Evolutionary conservation across 37 sponge, comb jelly and placozoan genomes (phyloP).

Genomic region (Aplysina aerophoba): DNA sequence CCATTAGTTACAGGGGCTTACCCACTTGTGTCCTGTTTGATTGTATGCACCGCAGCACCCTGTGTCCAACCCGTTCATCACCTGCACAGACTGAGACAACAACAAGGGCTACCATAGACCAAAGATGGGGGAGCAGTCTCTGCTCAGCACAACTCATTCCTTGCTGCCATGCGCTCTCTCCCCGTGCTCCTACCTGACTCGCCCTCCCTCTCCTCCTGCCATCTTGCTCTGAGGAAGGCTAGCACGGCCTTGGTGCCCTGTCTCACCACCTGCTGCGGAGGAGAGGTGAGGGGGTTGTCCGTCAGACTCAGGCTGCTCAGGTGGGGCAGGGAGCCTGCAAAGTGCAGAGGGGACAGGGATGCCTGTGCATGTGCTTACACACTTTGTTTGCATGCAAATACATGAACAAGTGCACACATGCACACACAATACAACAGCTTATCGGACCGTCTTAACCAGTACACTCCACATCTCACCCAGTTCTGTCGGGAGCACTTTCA

Average conservation of each 20-base stretch:
- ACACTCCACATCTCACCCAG: conserved; percentile 41
- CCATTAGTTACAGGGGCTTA: too few species aligned
- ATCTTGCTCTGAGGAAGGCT: not conserved
- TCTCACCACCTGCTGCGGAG: conserved; percentile 63
- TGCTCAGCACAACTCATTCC: too few species aligned
- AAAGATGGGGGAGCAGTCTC: too few species aligned
- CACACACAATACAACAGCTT: not conserved
- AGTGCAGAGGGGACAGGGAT: not conserved
- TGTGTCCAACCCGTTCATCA: too few species aligned
- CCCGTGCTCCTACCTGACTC: not conserved
- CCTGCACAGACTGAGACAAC: too few species aligned
- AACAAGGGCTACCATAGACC: too few species aligned
- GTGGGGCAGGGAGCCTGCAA: conserved; percentile 41
- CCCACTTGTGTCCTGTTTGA: too few species aligned
- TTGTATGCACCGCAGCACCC: too few species aligned
- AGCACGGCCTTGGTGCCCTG: conserved; percentile 63
- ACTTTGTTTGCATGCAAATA: not conserved
- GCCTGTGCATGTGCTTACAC: not conserved
- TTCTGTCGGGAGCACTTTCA: conserved; percentile 69
- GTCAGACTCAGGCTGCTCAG: conserved; percentile 71
- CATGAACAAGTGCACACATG: not conserved
- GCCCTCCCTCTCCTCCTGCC: not conserved
- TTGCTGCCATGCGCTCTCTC: too few species aligned
- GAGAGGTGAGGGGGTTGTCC: conserved; percentile 69
- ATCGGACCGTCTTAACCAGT: too few species aligned